Evolutionary conservation across 2,888 invertebrate species (phyloP).

Genomic region (Tenthredo distinguenda): DNA sequence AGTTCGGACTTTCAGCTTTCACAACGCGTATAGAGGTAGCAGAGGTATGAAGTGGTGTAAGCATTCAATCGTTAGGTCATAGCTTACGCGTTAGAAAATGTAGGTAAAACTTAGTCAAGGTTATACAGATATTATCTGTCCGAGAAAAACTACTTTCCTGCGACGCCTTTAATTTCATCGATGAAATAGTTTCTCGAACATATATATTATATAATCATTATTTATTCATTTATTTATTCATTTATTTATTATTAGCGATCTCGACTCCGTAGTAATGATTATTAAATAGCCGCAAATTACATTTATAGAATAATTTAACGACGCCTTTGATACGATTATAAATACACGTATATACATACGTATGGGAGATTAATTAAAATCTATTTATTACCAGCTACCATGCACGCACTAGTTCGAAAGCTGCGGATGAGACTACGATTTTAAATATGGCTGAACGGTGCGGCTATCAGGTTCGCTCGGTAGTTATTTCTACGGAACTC

Average conservation of each 20-base stretch:
- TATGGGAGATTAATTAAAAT: not conserved
- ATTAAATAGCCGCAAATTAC: not conserved
- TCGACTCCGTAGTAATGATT: not conserved
- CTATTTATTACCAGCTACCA: not conserved
- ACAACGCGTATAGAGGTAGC: not conserved
- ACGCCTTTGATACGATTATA: not conserved
- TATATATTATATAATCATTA: not conserved
- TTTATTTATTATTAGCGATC: not conserved
- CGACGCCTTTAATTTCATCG: not conserved
- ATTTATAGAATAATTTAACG: not conserved
- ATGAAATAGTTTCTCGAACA: not conserved
- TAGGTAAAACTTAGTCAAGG: not conserved
- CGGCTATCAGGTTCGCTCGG: not conserved
- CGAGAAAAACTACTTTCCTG: not conserved
- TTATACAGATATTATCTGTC: not conserved
- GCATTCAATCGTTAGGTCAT: not conserved
- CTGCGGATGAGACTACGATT: not conserved
- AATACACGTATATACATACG: not conserved
- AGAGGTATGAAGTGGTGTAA: not conserved
- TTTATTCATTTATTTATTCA: not conserved
- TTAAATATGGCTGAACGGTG: not conserved
- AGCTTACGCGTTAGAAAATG: not conserved
- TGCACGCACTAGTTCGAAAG: not conserved
- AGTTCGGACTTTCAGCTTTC: not conserved
- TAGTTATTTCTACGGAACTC: conserved; percentile 8